Base-by-base conservation (phyloP, 2,797 vertebrate genomes). In the Acrocephalus scirpaceus region DNA sequence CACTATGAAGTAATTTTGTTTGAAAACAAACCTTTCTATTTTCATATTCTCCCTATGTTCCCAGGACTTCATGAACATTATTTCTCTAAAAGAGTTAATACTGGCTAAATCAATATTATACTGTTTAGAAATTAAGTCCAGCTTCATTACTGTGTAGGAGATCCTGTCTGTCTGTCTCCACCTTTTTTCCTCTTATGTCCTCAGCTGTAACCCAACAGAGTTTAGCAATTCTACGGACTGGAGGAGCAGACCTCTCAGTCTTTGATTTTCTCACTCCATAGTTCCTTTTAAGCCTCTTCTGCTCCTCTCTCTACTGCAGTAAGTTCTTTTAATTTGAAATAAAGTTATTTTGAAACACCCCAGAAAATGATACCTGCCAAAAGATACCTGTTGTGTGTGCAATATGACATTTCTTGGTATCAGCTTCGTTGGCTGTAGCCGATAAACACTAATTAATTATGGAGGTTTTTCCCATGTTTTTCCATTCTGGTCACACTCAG, bases 401-500 rank as follows among this genome's bases (percentile, higher is more conserved):
- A 67, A n/a, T 56, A 16, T 38, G 29, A 18, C 11, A 32, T 38
- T 64, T 72, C 18, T 38, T 90, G 23, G 21, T 38, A 66, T 20
- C 11, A 79, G 19, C 51, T 45, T 87, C 0, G 0, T 75, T 72
- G 70, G 11, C n/a, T 76, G 23, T 36, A 66, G 57, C 7, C 50
- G 25, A 74, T 42, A 89, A 91, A 65, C 7, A 7, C 4, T 32
- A 21, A 21, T 44, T 44, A 82, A 32, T 10, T 60, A 3, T 3
- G 19, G 27, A 3, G 4, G 50, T 71, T 76, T 65, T 22, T 9
- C 11, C 16, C 16, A 6, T 0, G 0, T 11, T 42, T 82, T 93
- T 87, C 40, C 22, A 22, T 81, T 73, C 64, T 51, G 26, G 13
- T 89, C 48, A 42, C 36, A 56, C 30, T 80, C 50, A 47, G 17